Conservation (phyloP, 2,113 vertebrate species). For the Prionailurus viverrinus region DNA sequence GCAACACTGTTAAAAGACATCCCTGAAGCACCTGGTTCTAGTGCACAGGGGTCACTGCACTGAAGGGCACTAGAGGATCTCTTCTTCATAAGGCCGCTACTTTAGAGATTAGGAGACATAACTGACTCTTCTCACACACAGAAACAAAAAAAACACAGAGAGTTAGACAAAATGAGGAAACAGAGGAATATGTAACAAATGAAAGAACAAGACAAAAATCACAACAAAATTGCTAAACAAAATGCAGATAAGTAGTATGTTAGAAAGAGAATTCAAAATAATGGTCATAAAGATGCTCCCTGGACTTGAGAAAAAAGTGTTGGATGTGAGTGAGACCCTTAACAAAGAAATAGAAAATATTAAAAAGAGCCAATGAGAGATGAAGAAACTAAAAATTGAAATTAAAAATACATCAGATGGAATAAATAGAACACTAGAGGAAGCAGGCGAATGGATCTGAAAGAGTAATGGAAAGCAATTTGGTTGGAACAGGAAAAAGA, state of each 20-base stretch:
- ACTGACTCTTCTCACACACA: background rate
- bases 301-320: background rate
- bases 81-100: background rate
- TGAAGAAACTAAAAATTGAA: background rate
- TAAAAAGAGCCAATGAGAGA: background rate
- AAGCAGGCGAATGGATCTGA: background rate
- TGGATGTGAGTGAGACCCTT: background rate
- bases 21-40: background rate
- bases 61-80: background rate
- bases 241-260: background rate
- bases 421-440: background rate
- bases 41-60: background rate
- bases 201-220: background rate
- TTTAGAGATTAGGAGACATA: background rate
- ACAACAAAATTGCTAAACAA: background rate
- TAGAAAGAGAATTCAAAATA: background rate
- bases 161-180: background rate
- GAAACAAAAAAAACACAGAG: background rate
- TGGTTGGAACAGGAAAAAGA: background rate
- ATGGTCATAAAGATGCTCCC: background rate
- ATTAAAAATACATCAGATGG: background rate
- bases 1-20: background rate
- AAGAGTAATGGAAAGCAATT: background rate
- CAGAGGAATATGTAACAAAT: background rate
- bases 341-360: background rate